These are phyloP conservation scores for Dicranocentrus wangi DNA, from an alignment of 2,888 invertebrate species.

Conservation along the genomic window DNA sequence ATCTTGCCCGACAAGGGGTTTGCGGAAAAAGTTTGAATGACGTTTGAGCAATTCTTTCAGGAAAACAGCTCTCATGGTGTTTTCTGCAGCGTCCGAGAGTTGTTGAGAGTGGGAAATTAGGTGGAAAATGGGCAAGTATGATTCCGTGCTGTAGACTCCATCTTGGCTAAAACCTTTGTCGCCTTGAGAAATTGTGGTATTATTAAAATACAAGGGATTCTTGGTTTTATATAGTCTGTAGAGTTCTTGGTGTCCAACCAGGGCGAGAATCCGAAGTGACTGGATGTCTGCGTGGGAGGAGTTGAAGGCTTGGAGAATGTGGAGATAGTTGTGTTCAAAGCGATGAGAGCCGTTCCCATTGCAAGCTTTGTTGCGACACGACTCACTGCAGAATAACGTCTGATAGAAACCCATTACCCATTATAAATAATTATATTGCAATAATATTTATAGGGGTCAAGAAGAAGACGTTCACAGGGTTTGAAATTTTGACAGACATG, in stretches of 20 bases:
- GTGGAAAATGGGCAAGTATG: slow-evolving; percentile 61
- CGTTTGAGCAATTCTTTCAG: slow-evolving; percentile 60
- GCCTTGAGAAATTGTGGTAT: background rate
- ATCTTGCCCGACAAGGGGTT: background rate
- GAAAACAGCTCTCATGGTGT: slow-evolving; percentile 57
- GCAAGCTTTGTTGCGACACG: slow-evolving; percentile 47
- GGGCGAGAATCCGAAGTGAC: slow-evolving; percentile 62
- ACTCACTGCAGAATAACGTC: slow-evolving; percentile 67
- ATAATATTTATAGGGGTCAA: too few species aligned
- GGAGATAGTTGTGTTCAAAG: slow-evolving; percentile 65
- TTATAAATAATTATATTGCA: background rate
- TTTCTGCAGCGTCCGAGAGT: background rate
- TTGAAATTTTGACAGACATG: too few species aligned
- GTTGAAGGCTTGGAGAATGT: slow-evolving; percentile 54
- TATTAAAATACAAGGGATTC: too few species aligned
- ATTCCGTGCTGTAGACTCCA: slow-evolving; percentile 53
- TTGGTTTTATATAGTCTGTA: slow-evolving; percentile 26
- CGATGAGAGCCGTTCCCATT: slow-evolving; percentile 52
- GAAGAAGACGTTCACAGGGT: too few species aligned
- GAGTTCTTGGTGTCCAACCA: slow-evolving; percentile 42
- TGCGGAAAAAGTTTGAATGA: slow-evolving; percentile 41
- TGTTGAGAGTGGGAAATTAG: slow-evolving; percentile 59
- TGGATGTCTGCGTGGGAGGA: slow-evolving; percentile 58
- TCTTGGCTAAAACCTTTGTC: slow-evolving; percentile 18
- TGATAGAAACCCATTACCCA: slow-evolving; percentile 41